Evolutionary conservation across 2,888 invertebrate species (phyloP).

Genomic region (Elgonia sp.): DNA sequence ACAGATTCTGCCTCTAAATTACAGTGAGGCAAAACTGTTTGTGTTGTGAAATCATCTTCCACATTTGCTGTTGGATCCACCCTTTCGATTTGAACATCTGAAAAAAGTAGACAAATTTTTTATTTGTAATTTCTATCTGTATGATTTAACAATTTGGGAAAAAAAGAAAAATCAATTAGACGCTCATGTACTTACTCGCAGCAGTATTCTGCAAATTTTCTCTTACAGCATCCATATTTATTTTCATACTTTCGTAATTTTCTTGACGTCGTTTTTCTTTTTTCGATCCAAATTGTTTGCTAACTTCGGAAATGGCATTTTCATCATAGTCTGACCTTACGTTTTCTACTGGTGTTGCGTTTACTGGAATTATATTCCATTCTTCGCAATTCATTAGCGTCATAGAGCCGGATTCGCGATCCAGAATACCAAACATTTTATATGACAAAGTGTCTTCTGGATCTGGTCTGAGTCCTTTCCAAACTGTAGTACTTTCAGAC

Average conservation of each 20-base stretch:
- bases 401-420: constrained; percentile 49
- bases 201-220: constrained; percentile 89
- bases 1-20: constrained; percentile 83
- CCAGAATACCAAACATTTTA: constrained; percentile 55
- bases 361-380: constrained; percentile 40
- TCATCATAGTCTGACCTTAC: constrained; percentile 67
- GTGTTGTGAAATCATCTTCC: constrained; percentile 75
- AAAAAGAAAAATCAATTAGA: not conserved
- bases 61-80: constrained; percentile 73
- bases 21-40: constrained; percentile 80
- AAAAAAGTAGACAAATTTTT: constrained; percentile 30
- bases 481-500: constrained; percentile 36
- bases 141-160: no score
- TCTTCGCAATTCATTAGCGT: constrained; percentile 40
- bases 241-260: constrained; percentile 89
- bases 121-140: not conserved
- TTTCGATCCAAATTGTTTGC: constrained; percentile 90
- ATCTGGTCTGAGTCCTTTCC: constrained; percentile 42
- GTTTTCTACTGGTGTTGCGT: constrained; percentile 43
- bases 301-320: constrained; percentile 86
- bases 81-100: constrained; percentile 80
- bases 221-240: constrained; percentile 88
- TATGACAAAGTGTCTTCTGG: not conserved
- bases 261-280: constrained; percentile 89
- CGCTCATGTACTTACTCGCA: constrained; percentile 83